Percentiles rank a stretch among this genome's conserved stretches.
phyloP scores from a whole-genome alignment of 2,113 vertebrate genomes.

The Upupa epops region DNA sequence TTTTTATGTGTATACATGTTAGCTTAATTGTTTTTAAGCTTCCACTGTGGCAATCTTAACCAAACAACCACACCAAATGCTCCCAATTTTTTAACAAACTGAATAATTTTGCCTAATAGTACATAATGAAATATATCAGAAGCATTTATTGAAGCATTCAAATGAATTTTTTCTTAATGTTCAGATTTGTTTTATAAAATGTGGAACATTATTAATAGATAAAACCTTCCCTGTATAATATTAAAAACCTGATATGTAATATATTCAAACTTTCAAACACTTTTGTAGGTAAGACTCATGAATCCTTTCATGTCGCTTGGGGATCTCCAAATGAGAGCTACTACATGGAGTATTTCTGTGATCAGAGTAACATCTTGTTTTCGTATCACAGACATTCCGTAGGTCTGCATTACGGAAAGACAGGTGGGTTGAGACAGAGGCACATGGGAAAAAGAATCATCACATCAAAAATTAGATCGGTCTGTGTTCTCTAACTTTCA shows the following conservation, averaged over 20 bases:
- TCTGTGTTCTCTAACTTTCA: background rate
- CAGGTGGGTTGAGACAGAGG: accelerated
- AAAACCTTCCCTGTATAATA: background rate
- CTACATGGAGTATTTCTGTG: background rate
- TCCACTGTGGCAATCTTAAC: background rate
- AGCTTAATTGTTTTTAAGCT: background rate
- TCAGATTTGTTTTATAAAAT: no score
- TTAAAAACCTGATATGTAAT: background rate
- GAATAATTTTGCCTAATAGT: background rate
- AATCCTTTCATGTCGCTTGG: background rate
- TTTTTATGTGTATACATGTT: background rate
- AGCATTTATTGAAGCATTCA: background rate
- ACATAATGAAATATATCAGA: background rate
- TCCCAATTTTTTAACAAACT: background rate
- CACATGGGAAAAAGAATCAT: background rate
- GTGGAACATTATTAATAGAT: background rate
- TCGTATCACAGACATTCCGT: background rate
- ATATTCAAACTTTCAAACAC: background rate
- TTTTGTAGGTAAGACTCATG: background rate
- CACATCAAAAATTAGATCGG: background rate
- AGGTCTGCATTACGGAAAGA: background rate
- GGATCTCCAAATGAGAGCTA: background rate
- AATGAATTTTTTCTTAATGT: background rate
- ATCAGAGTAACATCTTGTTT: background rate
- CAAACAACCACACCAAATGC: background rate